phyloP scores from a whole-genome alignment of 2,888 invertebrate species.

The Campaea margaritaria region DNA sequence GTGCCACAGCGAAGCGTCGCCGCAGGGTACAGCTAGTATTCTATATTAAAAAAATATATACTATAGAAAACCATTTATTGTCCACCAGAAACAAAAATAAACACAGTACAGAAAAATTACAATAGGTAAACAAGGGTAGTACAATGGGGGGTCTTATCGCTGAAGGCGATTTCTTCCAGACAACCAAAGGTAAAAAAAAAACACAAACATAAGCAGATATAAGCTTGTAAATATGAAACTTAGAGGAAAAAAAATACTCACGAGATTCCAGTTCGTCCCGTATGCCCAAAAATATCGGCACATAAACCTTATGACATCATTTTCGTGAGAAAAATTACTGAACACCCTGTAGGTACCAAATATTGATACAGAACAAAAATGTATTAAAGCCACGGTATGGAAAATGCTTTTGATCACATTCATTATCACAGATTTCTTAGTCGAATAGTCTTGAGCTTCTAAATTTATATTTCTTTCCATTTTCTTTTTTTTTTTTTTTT shows the following conservation, averaged over 20 bases:
- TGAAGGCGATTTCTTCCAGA: too few species aligned
- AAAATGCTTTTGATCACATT: not conserved
- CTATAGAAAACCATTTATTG: too few species aligned
- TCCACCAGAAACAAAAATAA: too few species aligned
- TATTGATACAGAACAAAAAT: not conserved
- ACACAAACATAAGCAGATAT: too few species aligned
- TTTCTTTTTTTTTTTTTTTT: not conserved
- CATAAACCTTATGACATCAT: slow-evolving; percentile 20
- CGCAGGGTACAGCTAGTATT: too few species aligned
- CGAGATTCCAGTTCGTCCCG: slow-evolving; percentile 46
- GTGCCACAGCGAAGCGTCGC: too few species aligned
- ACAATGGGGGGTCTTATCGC: too few species aligned
- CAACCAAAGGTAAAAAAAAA: too few species aligned
- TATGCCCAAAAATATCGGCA: slow-evolving; percentile 24
- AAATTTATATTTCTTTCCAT: slow-evolving; percentile 9
- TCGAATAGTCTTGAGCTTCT: slow-evolving; percentile 18
- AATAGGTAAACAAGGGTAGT: too few species aligned
- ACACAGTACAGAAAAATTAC: too few species aligned
- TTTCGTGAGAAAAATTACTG: slow-evolving; percentile 16
- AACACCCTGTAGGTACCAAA: slow-evolving; percentile 23
- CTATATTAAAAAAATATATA: too few species aligned
- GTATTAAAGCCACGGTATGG: not conserved
- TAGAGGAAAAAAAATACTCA: slow-evolving; percentile 30
- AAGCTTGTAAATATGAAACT: not conserved
- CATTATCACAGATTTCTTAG: not conserved